These are phyloP conservation scores for Alethe castanea DNA, from an alignment of 2,113 vertebrate species.

Conservation along the genomic window DNA sequence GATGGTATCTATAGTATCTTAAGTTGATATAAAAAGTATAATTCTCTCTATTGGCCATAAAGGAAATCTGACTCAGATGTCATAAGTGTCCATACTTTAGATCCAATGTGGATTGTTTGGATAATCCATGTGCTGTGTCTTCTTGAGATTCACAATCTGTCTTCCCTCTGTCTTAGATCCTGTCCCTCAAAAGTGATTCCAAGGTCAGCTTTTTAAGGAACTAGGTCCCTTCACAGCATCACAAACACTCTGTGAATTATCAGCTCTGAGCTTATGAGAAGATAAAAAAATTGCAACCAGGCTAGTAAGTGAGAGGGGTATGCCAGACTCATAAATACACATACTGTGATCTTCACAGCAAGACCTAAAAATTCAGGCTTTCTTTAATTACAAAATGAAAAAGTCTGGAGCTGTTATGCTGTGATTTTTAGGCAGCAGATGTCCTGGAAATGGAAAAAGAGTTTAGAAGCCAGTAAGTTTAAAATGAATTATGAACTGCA, in stretches of 20 bases:
- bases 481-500: background rate
- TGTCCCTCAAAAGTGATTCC: background rate
- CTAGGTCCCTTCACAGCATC: conserved; percentile 46
- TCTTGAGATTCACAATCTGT: background rate
- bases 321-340: conserved; percentile 46
- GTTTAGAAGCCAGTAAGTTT: background rate
- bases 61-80: background rate
- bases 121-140: background rate
- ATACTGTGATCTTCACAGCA: conserved; percentile 58
- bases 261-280: conserved; percentile 8
- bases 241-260: conserved; percentile 13
- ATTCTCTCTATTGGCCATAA: background rate
- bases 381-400: conserved; percentile 52
- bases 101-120: background rate
- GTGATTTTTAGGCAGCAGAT: conserved; percentile 40
- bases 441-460: conserved; percentile 19
- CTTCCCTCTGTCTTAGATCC: background rate
- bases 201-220: conserved; percentile 49
- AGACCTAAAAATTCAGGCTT: conserved; percentile 24
- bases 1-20: background rate
- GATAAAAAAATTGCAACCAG: background rate
- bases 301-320: background rate
- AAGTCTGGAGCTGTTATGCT: conserved; percentile 39
- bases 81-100: background rate
- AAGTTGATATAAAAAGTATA: background rate